Base-by-base conservation (phyloP, 2,888 invertebrate genomes). In the Drosophila melanosoma region DNA sequence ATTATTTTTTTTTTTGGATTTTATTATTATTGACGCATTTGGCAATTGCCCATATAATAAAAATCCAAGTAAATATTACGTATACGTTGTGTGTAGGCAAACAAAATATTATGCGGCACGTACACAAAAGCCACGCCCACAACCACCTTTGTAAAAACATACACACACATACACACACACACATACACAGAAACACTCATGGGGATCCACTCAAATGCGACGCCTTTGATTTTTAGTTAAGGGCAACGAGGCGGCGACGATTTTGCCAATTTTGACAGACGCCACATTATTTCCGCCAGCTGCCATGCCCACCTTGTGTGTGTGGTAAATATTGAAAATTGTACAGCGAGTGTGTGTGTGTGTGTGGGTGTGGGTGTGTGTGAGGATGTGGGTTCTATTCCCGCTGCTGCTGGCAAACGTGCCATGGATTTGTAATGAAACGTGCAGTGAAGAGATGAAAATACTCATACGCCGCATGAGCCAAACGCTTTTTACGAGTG, bases 231-330 rank as follows among this genome's bases (percentile, higher is more conserved):
- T 85, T 85, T 86, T 88, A 85, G 88, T 85, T 85, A 86, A 82
- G 76, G 76, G 68, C 74, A 81, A 78, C 77, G 83, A 74, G 48
- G 80, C 82, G 69, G 49, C 72, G 80, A 69, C 85, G 88, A 86
- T 86, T 85, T 82, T 85, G 88, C 85, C 88, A 85, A 85, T 88
- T 85, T 85, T 85, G 86, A 86, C 88, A 88, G 87, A 76, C 78
- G 79, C 85, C 84, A 76, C 82, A 88, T 85, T 88, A 88, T 88
- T 88, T 85, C 85, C 85, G 82, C 62, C 88, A 85, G 58, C 85
- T 83, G 84, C 79, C 88, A 87, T 83, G 81, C 81, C 83, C 69
- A 70, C 70, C 62, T 59, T 49, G 49, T 64, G 49, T 68, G 70
- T 71, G 69, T 54, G 73, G 69, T 72, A 81, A 83, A 87, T 87